These are phyloP conservation scores for Oreochromis niloticus DNA, from an alignment of 2,113 vertebrate genomes.

Conservation along the genomic window DNA sequence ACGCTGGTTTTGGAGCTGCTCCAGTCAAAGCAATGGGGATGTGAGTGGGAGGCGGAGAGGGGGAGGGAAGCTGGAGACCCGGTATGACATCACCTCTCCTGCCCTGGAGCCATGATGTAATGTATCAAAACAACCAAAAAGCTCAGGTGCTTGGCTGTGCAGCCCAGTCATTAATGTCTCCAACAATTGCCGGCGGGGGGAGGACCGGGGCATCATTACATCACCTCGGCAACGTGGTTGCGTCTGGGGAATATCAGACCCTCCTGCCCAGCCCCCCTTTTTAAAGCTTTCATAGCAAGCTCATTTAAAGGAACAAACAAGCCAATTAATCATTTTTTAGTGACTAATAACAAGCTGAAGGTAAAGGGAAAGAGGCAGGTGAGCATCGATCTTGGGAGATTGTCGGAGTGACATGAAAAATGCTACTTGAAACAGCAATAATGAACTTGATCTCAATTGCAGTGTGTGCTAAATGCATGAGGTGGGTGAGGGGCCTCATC, in stretches of 20 bases:
- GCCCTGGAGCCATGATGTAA: conserved; percentile 70
- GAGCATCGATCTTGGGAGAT: background rate
- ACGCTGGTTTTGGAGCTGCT: conserved; percentile 27
- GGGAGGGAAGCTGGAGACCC: conserved; percentile 46
- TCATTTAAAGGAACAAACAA: conserved; percentile 25
- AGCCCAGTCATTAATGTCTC: conserved; percentile 47
- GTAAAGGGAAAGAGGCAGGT: background rate
- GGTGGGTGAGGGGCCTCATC: background rate
- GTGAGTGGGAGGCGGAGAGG: conserved; percentile 17
- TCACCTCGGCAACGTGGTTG: conserved; percentile 59
- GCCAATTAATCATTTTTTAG: conserved; percentile 27
- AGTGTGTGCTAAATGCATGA: conserved; percentile 22
- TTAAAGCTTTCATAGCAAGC: conserved; percentile 15
- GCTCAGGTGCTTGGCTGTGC: conserved; percentile 63
- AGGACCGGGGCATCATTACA: conserved; percentile 55
- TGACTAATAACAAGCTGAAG: conserved; percentile 36
- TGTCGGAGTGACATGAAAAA: conserved; percentile 14
- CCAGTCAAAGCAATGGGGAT: conserved; percentile 40
- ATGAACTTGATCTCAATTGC: conserved; percentile 19
- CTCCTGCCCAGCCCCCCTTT: background rate
- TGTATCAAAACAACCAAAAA: conserved; percentile 66
- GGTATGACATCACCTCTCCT: conserved; percentile 69
- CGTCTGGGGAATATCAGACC: conserved; percentile 48
- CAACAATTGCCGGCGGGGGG: conserved; percentile 17
- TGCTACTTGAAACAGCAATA: conserved; percentile 6